These are phyloP conservation scores for Choreutis nemorana DNA, from an alignment of 2,888 invertebrate species.

Conservation along the genomic window DNA sequence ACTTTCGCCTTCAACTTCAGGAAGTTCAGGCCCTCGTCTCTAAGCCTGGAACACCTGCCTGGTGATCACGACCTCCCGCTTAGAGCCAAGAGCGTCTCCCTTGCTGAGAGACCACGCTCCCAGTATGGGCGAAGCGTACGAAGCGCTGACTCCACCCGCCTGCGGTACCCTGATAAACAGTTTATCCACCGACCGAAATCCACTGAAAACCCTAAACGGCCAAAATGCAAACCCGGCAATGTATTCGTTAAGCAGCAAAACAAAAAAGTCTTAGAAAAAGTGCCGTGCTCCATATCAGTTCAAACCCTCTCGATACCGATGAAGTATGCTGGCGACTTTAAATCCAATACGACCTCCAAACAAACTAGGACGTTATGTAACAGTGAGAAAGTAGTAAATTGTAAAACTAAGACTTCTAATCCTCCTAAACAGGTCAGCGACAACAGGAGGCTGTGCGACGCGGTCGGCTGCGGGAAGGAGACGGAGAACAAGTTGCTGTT, in stretches of 20 bases:
- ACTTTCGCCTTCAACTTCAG: neutral
- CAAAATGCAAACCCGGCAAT: conserved; percentile 16
- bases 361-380: conserved; percentile 21
- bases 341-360: conserved; percentile 43
- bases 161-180: conserved; percentile 28
- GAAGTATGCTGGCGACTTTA: conserved; percentile 44
- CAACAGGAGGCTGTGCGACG: conserved; percentile 53
- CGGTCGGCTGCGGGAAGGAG: conserved; percentile 41
- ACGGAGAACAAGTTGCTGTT: conserved; percentile 60
- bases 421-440: conserved; percentile 53
- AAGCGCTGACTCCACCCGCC: conserved; percentile 37
- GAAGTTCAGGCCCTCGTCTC: conserved; percentile 1
- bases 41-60: too few species aligned
- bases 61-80: conserved; percentile 23
- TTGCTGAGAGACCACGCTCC: conserved; percentile 40
- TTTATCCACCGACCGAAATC: conserved; percentile 23
- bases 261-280: conserved; percentile 36
- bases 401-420: conserved; percentile 47
- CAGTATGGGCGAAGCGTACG: conserved; percentile 36
- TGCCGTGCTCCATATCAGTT: conserved; percentile 42
- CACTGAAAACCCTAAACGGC: conserved; percentile 17
- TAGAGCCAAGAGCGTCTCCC: conserved; percentile 45
- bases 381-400: conserved; percentile 25
- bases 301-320: conserved; percentile 51
- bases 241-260: conserved; percentile 39